These are phyloP conservation scores for Chouioia cunea DNA, from an alignment of 2,888 invertebrate species.

Conservation along the genomic window DNA sequence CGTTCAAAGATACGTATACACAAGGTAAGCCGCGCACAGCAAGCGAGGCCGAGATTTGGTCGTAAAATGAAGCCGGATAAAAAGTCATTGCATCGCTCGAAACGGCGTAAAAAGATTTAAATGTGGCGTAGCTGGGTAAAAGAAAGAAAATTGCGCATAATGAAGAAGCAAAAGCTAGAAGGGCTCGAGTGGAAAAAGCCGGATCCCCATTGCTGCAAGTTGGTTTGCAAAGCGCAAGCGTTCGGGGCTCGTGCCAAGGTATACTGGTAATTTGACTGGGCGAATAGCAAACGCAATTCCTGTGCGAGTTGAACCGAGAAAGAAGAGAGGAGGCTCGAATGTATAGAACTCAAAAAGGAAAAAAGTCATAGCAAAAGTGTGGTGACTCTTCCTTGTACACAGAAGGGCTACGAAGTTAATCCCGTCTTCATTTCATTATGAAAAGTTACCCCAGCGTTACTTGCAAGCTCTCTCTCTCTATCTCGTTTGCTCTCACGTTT, in stretches of 20 bases:
- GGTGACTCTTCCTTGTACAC: background rate
- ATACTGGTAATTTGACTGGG: constrained; percentile 31
- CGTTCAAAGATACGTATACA: constrained; percentile 26
- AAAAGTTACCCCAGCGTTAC: constrained; percentile 40
- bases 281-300: constrained; percentile 15
- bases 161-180: constrained; percentile 30
- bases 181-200: background rate
- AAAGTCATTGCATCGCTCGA: background rate
- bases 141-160: constrained; percentile 43
- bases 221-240: background rate
- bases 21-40: background rate
- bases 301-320: constrained; percentile 1
- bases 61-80: constrained; percentile 28
- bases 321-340: background rate
- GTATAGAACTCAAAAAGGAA: background rate
- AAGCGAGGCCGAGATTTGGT: constrained; percentile 11
- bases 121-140: constrained; percentile 3
- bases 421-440: constrained; percentile 47
- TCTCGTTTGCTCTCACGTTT: too few species aligned
- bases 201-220: background rate
- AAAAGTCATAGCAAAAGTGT: constrained; percentile 6
- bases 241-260: constrained; percentile 22
- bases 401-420: constrained; percentile 38
- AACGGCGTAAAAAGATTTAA: background rate
- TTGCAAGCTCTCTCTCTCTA: background rate